phyloP scores from a whole-genome alignment of 2,888 invertebrate species.

The Orchesellides sinensis region DNA sequence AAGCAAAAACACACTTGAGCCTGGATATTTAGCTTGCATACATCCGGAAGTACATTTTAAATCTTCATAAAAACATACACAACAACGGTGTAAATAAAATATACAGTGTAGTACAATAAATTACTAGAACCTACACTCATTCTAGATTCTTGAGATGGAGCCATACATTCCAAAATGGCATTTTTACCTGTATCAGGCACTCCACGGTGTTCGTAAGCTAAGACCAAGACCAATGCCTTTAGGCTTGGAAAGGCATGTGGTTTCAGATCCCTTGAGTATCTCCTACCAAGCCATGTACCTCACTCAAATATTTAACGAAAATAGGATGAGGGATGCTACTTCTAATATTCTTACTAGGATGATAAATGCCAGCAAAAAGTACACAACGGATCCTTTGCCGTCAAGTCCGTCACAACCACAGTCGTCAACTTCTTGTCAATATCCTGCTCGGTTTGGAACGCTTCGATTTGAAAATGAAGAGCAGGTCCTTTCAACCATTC shows the following conservation, averaged over 20 bases:
- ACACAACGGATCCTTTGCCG: no score
- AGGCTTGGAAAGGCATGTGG: not conserved
- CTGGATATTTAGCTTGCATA: no score
- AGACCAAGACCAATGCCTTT: constrained; percentile 37
- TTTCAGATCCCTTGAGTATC: constrained; percentile 44
- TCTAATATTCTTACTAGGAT: no score
- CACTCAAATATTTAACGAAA: constrained; percentile 38
- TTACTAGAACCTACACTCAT: no score
- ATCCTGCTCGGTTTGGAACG: constrained; percentile 42
- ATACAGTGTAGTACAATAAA: no score
- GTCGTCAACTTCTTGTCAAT: constrained; percentile 1
- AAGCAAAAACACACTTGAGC: no score
- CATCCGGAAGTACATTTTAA: no score
- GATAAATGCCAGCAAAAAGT: no score
- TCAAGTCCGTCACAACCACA: no score
- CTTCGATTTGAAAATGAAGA: constrained; percentile 6
- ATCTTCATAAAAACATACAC: no score
- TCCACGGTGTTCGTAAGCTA: constrained; percentile 39
- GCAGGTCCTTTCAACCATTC: constrained; percentile 11
- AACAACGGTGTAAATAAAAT: no score
- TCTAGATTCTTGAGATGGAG: constrained; percentile 47
- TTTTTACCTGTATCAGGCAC: constrained; percentile 55
- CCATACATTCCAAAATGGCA: constrained; percentile 54
- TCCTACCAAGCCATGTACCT: constrained; percentile 41
- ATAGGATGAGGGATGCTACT: not conserved